Evolutionary conservation across 2,113 vertebrate genomes (phyloP).

Genomic region (Trichechus manatus): DNA sequence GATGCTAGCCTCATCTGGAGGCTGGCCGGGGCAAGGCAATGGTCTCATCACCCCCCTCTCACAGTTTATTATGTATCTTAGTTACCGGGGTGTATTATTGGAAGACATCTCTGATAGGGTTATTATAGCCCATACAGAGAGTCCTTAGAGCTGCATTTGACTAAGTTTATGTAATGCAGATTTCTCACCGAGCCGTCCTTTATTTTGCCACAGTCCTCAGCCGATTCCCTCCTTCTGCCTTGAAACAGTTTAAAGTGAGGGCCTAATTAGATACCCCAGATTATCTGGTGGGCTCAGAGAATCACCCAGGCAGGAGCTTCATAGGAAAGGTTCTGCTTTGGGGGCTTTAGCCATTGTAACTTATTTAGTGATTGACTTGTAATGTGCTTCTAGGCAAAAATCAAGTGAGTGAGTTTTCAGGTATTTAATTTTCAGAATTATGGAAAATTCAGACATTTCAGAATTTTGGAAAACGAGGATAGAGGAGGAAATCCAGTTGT

Average conservation of each 20-base stretch:
- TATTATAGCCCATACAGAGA: not conserved
- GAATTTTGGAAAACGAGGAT: slow-evolving; percentile 14
- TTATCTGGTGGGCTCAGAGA: slow-evolving; percentile 26
- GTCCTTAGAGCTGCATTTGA: not conserved
- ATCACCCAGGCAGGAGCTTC: not conserved
- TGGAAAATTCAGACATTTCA: not conserved
- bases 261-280: not conserved
- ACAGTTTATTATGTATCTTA: not conserved
- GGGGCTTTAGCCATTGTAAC: not conserved
- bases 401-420: slow-evolving; percentile 9
- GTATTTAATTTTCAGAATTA: slow-evolving; percentile 46
- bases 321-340: not conserved
- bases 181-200: not conserved
- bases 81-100: not conserved
- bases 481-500: not conserved
- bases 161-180: not conserved
- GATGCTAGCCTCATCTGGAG: not conserved
- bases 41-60: not conserved
- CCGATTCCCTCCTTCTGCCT: not conserved
- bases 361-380: not conserved
- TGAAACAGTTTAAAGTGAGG: not conserved
- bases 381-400: slow-evolving; percentile 14
- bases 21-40: not conserved
- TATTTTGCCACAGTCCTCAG: not conserved
- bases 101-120: not conserved